Conservation (phyloP, 2,797 vertebrate species). For the Pteronotus mesoamericanus region DNA sequence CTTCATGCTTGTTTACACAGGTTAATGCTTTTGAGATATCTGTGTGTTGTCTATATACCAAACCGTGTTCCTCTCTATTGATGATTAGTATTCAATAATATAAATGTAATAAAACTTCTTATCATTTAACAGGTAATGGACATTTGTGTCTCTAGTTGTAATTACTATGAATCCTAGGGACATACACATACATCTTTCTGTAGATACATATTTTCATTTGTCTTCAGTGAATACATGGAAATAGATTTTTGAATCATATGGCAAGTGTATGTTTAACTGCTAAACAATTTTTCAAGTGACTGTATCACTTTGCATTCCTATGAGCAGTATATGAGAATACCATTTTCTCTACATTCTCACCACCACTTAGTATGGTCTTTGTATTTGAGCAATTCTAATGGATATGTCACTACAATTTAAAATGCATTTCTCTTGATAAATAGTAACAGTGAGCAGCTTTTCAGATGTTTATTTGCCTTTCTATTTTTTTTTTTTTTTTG, state of each 20-base stretch:
- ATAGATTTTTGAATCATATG: background rate
- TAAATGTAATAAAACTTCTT: background rate
- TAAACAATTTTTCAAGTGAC: background rate
- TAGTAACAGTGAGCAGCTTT: background rate
- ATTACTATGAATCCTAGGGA: background rate
- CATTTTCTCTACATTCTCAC: background rate
- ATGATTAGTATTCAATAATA: background rate
- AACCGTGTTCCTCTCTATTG: background rate
- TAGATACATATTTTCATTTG: background rate
- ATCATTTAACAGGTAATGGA: background rate
- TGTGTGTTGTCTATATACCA: background rate
- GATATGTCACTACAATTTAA: background rate
- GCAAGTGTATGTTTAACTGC: background rate
- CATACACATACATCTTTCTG: background rate
- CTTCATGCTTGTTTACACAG: background rate
- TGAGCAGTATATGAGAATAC: background rate
- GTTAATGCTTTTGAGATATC: background rate
- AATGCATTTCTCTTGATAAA: background rate
- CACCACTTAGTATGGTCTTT: background rate
- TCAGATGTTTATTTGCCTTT: background rate
- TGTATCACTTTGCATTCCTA: background rate
- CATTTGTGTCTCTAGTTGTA: background rate
- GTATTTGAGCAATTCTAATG: background rate
- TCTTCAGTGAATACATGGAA: background rate
- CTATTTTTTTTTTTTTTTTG: background rate